A percentile compares a stretch with the other conserved stretches of the same genome.
phyloP scores from a whole-genome alignment of 2,113 vertebrate species.

The Ornithorhynchus anatinus region DNA sequence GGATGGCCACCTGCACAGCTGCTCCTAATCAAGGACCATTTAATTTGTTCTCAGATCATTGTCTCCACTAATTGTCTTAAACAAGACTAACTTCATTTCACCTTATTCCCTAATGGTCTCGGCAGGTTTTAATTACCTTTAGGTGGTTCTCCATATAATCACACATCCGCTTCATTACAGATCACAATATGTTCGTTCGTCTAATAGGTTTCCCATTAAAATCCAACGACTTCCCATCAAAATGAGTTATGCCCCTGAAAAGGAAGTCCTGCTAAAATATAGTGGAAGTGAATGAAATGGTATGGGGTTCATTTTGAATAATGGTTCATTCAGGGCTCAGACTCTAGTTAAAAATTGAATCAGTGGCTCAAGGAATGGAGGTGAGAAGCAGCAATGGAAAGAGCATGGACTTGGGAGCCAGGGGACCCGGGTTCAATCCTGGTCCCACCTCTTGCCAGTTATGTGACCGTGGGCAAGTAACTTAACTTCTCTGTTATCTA shows the following conservation, averaged over 20 bases:
- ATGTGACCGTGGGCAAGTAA: no score
- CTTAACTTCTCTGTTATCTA: no score
- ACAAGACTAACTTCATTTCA: constrained; percentile 73
- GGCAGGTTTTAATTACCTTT: constrained; percentile 76
- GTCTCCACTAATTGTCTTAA: constrained; percentile 77
- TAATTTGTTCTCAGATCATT: constrained; percentile 71
- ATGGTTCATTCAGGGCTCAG: constrained; percentile 31
- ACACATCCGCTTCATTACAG: constrained; percentile 73
- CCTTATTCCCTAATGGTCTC: constrained; percentile 68
- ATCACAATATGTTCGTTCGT: constrained; percentile 74
- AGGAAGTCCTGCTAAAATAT: constrained; percentile 66
- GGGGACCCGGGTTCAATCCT: no score
- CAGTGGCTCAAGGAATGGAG: background rate
- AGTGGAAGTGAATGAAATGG: constrained; percentile 64
- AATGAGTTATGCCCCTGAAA: constrained; percentile 67
- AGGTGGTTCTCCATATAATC: constrained; percentile 62
- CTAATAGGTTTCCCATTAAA: constrained; percentile 78
- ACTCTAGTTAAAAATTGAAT: no score
- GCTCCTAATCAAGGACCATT: constrained; percentile 66
- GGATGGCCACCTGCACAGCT: constrained; percentile 62
- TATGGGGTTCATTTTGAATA: constrained; percentile 50
- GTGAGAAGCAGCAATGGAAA: background rate
- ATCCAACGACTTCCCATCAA: constrained; percentile 74
- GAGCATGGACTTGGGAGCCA: background rate
- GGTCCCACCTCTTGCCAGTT: no score